Evolutionary conservation across 2,888 invertebrate species (phyloP).

Genomic region (Petrolisthes cinctipes): DNA sequence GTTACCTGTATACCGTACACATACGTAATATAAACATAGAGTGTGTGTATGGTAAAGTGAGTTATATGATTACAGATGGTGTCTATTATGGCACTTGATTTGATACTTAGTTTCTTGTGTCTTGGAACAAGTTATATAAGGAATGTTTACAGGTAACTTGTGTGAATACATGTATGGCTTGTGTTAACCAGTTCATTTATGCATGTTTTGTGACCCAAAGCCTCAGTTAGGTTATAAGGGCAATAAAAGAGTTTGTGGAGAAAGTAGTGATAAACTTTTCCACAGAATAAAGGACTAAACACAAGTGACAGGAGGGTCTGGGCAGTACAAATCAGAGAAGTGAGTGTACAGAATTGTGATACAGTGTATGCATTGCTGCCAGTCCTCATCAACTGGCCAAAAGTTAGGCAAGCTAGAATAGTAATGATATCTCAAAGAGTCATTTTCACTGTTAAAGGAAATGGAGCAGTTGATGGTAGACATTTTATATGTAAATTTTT

Average conservation of each 20-base stretch:
- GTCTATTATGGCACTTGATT: too few relatives aligned
- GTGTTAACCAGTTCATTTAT: too few relatives aligned
- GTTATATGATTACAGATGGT: too few relatives aligned
- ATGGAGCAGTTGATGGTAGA: background rate
- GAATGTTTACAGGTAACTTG: too few relatives aligned
- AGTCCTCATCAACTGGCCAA: slow-evolving; percentile 36
- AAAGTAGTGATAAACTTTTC: slow-evolving; percentile 12
- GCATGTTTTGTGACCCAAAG: too few relatives aligned
- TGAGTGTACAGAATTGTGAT: slow-evolving; percentile 45
- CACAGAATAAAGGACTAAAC: background rate
- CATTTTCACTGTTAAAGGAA: background rate
- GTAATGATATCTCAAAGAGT: background rate
- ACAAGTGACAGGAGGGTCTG: slow-evolving; percentile 19
- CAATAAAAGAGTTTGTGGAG: background rate
- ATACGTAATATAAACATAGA: too few relatives aligned
- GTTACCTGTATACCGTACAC: too few relatives aligned
- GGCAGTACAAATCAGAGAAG: slow-evolving; percentile 28
- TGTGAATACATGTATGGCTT: too few relatives aligned
- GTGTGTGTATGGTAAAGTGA: too few relatives aligned
- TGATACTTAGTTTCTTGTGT: too few relatives aligned
- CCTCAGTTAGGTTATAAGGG: too few relatives aligned
- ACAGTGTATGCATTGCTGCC: slow-evolving; percentile 37
- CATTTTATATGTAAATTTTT: slow-evolving; percentile 14
- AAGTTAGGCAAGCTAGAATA: background rate
- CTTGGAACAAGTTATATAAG: too few relatives aligned